These are phyloP conservation scores for Sitta europaea DNA, from an alignment of 2,113 vertebrate genomes.

Conservation along the genomic window DNA sequence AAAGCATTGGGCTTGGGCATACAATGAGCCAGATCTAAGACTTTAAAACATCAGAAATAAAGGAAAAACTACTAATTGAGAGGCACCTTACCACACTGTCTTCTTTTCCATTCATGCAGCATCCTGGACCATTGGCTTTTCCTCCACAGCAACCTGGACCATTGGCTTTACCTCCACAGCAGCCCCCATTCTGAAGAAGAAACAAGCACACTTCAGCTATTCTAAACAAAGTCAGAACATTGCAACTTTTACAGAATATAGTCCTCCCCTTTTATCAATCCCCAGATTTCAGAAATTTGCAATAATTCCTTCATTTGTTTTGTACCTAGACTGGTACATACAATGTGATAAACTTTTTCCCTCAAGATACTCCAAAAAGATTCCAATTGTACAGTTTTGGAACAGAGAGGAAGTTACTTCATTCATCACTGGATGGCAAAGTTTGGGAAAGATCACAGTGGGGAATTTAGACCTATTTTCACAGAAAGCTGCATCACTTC, in stretches of 20 bases:
- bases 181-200: constrained; percentile 64
- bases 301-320: neutral
- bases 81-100: constrained; percentile 41
- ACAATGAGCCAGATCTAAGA: neutral
- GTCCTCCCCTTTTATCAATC: neutral
- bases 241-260: neutral
- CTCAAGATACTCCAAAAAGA: neutral
- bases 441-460: neutral
- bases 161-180: constrained; percentile 74
- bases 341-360: neutral
- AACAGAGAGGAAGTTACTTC: neutral
- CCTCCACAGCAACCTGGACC: constrained; percentile 77
- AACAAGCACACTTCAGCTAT: neutral
- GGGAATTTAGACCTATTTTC: neutral
- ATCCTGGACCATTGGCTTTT: constrained; percentile 64
- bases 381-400: neutral
- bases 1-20: neutral
- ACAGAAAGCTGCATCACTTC: neutral
- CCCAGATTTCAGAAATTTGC: neutral
- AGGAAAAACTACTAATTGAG: neutral
- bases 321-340: neutral
- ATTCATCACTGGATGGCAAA: neutral
- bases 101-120: constrained; percentile 76
- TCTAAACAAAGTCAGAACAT: neutral
- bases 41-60: neutral